phyloP scores from a whole-genome alignment of 35 echinoderm and acorn worm genomes.

The Ptychodera flava region DNA sequence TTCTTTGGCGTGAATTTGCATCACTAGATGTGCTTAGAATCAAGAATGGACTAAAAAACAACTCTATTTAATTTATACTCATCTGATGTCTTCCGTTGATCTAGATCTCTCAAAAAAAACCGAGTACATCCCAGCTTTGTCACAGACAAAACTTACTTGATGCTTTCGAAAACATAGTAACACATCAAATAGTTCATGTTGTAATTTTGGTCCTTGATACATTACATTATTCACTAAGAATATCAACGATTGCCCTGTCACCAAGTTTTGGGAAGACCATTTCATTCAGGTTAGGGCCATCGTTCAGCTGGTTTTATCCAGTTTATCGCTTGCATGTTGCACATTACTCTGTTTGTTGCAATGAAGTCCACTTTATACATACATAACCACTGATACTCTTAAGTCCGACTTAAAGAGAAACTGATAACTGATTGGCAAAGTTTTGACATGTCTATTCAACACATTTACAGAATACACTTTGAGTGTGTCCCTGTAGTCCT shows the following conservation, averaged over 20 bases:
- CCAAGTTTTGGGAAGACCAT: constrained; percentile 36
- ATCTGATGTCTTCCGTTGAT: too few relatives aligned
- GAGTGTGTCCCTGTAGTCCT: not conserved
- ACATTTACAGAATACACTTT: constrained; percentile 10
- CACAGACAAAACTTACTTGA: constrained; percentile 26
- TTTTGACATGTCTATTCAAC: constrained; percentile 25
- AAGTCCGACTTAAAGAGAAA: constrained; percentile 5
- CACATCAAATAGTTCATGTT: constrained; percentile 32
- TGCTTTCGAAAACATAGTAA: constrained; percentile 28
- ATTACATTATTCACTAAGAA: too few relatives aligned
- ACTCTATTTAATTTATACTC: too few relatives aligned
- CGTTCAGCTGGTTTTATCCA: constrained; percentile 15
- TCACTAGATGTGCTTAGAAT: too few relatives aligned
- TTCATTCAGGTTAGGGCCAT: too few relatives aligned
- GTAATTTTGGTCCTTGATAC: constrained; percentile 37
- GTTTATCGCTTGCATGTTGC: constrained; percentile 8
- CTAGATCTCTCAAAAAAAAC: too few relatives aligned
- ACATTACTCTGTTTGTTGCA: constrained; percentile 4
- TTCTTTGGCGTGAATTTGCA: too few relatives aligned
- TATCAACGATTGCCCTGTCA: too few relatives aligned
- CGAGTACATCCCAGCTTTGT: constrained; percentile 40
- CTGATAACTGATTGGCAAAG: constrained; percentile 14
- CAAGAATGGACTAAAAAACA: too few relatives aligned
- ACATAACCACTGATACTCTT: constrained; percentile 23
- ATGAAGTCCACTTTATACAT: not conserved